Conservation (phyloP, 2,797 vertebrate genomes). For the Xenops minutus region DNA sequence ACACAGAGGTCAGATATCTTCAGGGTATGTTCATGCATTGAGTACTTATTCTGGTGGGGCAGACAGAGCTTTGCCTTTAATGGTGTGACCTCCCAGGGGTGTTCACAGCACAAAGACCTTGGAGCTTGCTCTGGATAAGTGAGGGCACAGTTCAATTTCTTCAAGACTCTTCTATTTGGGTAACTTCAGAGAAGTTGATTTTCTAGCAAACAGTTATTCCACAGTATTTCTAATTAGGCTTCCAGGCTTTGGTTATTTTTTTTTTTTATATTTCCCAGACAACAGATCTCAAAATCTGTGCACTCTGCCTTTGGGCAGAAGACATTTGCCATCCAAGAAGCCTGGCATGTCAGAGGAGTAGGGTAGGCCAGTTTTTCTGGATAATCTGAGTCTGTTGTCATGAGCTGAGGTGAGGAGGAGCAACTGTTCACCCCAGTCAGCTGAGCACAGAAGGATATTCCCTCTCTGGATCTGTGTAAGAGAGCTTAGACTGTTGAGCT, state of each 20-base stretch:
- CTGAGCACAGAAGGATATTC: background rate
- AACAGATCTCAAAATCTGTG: background rate
- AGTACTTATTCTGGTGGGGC: background rate
- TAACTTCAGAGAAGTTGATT: background rate
- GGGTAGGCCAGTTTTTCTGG: background rate
- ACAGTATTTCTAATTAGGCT: background rate
- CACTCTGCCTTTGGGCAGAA: background rate
- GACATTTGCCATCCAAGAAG: background rate
- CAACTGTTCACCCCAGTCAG: background rate
- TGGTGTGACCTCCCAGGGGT: background rate
- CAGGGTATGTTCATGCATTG: slow-evolving; percentile 73
- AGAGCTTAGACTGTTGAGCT: background rate
- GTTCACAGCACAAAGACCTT: background rate
- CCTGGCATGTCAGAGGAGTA: background rate
- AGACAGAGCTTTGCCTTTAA: background rate
- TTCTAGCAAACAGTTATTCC: background rate
- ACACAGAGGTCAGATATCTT: slow-evolving; percentile 83
- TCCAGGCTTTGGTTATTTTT: background rate
- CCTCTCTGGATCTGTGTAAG: background rate
- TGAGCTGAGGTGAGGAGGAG: background rate
- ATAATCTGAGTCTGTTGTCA: background rate
- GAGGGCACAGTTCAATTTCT: background rate
- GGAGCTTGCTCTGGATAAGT: background rate
- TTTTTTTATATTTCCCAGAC: background rate
- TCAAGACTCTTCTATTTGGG: background rate